Percentiles rank a stretch among this genome's conserved stretches.
These are phyloP conservation scores for Rhegmatorhina hoffmannsi DNA, from an alignment of 2,113 vertebrate species.

Conservation along the genomic window DNA sequence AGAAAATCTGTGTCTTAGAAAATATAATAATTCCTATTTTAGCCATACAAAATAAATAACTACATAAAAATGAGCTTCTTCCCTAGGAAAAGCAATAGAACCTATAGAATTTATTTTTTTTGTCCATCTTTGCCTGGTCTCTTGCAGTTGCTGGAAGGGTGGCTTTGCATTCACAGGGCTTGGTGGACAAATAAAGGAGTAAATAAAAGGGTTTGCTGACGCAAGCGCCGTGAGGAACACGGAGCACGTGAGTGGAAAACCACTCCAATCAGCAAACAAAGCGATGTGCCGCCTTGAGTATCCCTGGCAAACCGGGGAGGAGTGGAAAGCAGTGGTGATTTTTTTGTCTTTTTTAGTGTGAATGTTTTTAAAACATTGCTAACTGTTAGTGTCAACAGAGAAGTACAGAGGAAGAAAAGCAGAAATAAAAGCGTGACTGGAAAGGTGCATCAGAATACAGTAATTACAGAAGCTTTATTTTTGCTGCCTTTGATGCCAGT, in stretches of 20 bases:
- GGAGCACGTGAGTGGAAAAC: slow-evolving; percentile 38
- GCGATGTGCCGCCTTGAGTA: neutral
- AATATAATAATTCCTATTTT: neutral
- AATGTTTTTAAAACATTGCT: slow-evolving; percentile 61
- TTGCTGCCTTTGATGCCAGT: slow-evolving; percentile 44
- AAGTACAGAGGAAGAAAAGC: slow-evolving; percentile 20
- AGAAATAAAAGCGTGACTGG: neutral
- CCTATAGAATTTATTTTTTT: neutral
- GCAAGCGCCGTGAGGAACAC: slow-evolving; percentile 10
- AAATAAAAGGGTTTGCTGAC: slow-evolving; percentile 73
- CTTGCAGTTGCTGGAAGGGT: slow-evolving; percentile 27
- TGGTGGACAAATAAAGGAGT: slow-evolving; percentile 61
- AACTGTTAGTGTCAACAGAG: slow-evolving; percentile 39
- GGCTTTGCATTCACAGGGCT: slow-evolving; percentile 6
- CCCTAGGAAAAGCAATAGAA: neutral
- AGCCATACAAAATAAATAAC: neutral
- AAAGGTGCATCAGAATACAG: slow-evolving; percentile 20
- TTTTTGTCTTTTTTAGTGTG: neutral
- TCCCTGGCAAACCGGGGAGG: neutral
- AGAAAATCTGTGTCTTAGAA: neutral
- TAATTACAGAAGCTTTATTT: slow-evolving; percentile 46
- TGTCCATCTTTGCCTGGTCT: slow-evolving; percentile 30
- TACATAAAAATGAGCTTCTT: neutral
- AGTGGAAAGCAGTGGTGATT: slow-evolving; percentile 20
- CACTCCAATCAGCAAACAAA: slow-evolving; percentile 56